phyloP scores from a whole-genome alignment of 2,888 invertebrate genomes.

The Luperina nickerlii region DNA sequence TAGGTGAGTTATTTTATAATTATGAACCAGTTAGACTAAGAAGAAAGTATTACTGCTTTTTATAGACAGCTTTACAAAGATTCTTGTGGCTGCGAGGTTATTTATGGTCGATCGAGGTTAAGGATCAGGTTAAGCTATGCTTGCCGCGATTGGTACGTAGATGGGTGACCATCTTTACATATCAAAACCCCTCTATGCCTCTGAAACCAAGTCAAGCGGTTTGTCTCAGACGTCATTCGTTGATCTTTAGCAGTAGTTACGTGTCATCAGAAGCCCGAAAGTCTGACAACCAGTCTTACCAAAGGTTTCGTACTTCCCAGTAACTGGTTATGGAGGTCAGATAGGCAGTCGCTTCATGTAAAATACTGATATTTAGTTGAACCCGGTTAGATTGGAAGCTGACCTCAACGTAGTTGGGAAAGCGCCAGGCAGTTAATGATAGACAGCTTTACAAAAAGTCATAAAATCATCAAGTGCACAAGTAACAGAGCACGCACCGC shows the following conservation, averaged over 20 bases:
- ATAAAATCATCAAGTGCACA: background rate
- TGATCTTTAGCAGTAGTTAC: too few species aligned
- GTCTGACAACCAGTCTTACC: background rate
- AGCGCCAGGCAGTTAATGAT: background rate
- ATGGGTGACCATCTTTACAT: too few species aligned
- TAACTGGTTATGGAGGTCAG: background rate
- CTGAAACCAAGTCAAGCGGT: too few species aligned
- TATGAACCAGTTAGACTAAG: background rate
- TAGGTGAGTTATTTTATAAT: slow-evolving; percentile 65
- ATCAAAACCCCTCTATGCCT: too few species aligned
- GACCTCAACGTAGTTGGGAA: background rate
- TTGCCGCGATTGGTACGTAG: too few species aligned
- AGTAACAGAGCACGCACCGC: background rate
- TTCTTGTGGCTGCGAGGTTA: too few species aligned
- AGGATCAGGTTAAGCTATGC: too few species aligned
- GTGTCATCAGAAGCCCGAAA: background rate
- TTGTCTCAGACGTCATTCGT: too few species aligned
- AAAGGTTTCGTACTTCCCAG: too few species aligned
- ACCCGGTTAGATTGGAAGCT: background rate
- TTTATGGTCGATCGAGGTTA: too few species aligned
- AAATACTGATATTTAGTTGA: background rate
- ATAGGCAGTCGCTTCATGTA: background rate
- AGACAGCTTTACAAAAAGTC: background rate
- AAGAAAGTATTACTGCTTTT: background rate
- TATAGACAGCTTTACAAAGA: too few species aligned